phyloP scores from a whole-genome alignment of 2,797 vertebrate species.

The Geotrypetes seraphini region DNA sequence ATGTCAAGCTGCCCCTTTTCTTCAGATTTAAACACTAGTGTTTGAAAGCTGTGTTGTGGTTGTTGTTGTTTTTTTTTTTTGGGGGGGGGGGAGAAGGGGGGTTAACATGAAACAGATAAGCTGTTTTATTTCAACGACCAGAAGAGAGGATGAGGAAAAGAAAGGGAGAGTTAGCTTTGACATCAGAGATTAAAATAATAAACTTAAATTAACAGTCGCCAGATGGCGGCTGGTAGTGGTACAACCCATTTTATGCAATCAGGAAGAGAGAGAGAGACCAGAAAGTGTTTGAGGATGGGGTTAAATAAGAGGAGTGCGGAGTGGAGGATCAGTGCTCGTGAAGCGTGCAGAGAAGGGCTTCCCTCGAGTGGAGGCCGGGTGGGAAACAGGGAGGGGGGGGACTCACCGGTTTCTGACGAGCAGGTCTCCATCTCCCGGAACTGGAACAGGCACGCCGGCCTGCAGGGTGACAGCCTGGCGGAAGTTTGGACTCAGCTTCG shows the following conservation, averaged over 20 bases:
- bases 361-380: neutral
- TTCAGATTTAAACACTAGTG: conserved; percentile 25
- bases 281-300: neutral
- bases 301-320: neutral
- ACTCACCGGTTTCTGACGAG: conserved; percentile 90
- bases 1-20: neutral
- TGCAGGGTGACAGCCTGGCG: conserved; percentile 65
- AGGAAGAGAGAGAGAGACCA: neutral
- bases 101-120: neutral
- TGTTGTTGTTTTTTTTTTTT: conserved; percentile 9
- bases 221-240: conserved; percentile 55
- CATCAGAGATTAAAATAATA: conserved; percentile 22
- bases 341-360: neutral
- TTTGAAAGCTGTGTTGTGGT: conserved; percentile 19
- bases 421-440: conserved; percentile 77
- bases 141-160: conserved; percentile 18
- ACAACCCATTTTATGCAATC: conserved; percentile 31
- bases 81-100: neutral
- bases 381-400: neutral
- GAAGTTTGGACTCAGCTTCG: conserved; percentile 76
- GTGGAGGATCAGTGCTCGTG: no score
- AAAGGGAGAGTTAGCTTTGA: conserved; percentile 39
- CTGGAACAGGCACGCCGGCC: conserved; percentile 63
- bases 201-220: conserved; percentile 43
- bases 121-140: conserved; percentile 24